Conservation (phyloP, 2,888 invertebrate species). For the Apamea sordens region DNA sequence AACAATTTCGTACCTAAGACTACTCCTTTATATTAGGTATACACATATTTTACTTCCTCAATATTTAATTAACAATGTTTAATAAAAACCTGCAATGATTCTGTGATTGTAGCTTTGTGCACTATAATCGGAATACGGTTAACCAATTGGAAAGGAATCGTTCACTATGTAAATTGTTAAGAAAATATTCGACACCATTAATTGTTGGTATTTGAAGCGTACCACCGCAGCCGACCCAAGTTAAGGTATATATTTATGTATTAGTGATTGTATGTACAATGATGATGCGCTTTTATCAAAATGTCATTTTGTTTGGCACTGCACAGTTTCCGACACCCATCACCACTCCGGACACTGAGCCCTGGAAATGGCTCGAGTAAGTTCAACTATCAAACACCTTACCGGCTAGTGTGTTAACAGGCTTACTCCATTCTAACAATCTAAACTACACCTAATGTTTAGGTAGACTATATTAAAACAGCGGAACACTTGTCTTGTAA, state of each 20-base stretch:
- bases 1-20: not conserved
- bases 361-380: conserved; percentile 97
- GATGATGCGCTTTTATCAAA: conserved; percentile 58
- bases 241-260: conserved; percentile 62
- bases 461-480: conserved; percentile 11
- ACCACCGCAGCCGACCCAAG: conserved; percentile 56
- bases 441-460: conserved; percentile 14
- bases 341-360: conserved; percentile 96
- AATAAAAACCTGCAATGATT: conserved; percentile 32
- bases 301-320: conserved; percentile 80
- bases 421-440: conserved; percentile 60
- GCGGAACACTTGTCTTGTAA: not conserved
- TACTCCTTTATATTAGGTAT: not conserved
- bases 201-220: conserved; percentile 64
- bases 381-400: conserved; percentile 79
- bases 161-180: conserved; percentile 25
- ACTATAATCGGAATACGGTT: conserved; percentile 25
- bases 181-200: conserved; percentile 28
- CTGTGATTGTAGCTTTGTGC: conserved; percentile 40
- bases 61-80: conserved; percentile 31
- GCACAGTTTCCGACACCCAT: conserved; percentile 96
- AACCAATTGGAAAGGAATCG: conserved; percentile 27
- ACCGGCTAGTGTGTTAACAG: conserved; percentile 67
- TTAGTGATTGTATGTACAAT: conserved; percentile 48
- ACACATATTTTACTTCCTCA: not conserved